Conservation (phyloP, 2,888 invertebrate species). For the Spodoptera picta region DNA sequence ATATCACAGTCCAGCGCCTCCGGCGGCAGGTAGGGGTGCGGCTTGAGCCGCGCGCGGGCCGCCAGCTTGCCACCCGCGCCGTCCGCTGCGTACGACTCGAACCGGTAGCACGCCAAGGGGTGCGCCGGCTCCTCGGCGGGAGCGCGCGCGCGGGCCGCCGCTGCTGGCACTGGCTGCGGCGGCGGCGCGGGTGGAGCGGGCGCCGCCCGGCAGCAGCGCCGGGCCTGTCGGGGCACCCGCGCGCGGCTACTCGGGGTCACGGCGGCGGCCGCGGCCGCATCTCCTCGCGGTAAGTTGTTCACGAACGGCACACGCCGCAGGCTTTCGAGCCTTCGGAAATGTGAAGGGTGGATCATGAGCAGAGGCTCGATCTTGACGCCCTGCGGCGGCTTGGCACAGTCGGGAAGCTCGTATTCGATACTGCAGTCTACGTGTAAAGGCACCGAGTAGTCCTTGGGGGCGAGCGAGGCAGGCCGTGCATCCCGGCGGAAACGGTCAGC, state of each 20-base stretch:
- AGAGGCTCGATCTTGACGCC: constrained; percentile 94
- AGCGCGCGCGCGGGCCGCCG: constrained; percentile 61
- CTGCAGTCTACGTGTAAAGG: constrained; percentile 97
- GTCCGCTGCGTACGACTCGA: constrained; percentile 69
- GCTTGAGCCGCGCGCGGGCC: constrained; percentile 70
- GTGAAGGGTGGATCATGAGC: constrained; percentile 96
- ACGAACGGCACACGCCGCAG: constrained; percentile 94
- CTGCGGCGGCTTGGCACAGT: constrained; percentile 95
- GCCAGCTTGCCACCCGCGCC: constrained; percentile 66
- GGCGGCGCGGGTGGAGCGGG: constrained; percentile 64
- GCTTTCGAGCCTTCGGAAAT: constrained; percentile 95
- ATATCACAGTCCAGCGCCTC: constrained; percentile 83
- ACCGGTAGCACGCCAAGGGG: constrained; percentile 68
- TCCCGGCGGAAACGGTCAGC: constrained; percentile 84
- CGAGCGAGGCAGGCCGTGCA: constrained; percentile 84
- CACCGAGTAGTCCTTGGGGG: constrained; percentile 94
- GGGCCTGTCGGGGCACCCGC: constrained; percentile 63
- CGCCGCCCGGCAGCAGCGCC: constrained; percentile 69
- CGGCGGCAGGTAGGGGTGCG: constrained; percentile 74
- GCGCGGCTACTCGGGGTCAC: constrained; percentile 61
- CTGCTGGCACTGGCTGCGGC: constrained; percentile 68
- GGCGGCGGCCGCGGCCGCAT: constrained; percentile 76
- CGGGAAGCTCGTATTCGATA: constrained; percentile 96
- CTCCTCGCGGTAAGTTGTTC: constrained; percentile 93
- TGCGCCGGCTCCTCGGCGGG: constrained; percentile 59